phyloP scores from a whole-genome alignment of 2,888 invertebrate genomes.

The Dasypogon diadema region DNA sequence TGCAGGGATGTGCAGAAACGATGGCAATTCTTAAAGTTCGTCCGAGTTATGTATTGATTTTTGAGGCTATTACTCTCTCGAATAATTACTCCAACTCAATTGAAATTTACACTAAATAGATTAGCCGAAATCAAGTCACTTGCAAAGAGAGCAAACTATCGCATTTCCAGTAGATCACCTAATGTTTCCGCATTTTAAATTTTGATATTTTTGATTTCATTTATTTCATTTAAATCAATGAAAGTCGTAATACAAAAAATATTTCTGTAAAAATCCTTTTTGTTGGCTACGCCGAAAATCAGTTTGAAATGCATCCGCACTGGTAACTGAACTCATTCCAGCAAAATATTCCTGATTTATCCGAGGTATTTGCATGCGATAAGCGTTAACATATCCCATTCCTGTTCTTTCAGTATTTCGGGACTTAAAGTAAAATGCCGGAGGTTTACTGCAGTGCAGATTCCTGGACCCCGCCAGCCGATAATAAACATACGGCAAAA shows the following conservation, averaged over 20 bases:
- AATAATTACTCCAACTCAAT: not conserved
- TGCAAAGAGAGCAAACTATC: not conserved
- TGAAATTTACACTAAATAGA: not conserved
- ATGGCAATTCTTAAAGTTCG: not conserved
- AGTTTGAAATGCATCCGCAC: constrained; percentile 6
- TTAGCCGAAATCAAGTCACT: not conserved
- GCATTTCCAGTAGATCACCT: too few relatives aligned
- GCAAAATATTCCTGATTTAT: constrained; percentile 1
- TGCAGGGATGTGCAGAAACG: not conserved
- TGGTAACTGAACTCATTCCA: not conserved
- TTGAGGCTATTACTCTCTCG: not conserved
- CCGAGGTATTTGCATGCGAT: constrained; percentile 6
- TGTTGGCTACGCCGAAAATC: constrained; percentile 1
- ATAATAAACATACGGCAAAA: constrained; percentile 42
- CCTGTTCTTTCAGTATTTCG: not conserved
- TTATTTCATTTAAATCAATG: not conserved
- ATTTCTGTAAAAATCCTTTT: not conserved
- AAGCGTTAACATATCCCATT: not conserved
- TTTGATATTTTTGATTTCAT: not conserved
- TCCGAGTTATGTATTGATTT: not conserved
- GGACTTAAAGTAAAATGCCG: not conserved
- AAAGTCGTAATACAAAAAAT: not conserved
- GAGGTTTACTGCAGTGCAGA: constrained; percentile 15
- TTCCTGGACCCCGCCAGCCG: not conserved
- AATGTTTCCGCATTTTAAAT: not conserved